Percentiles rank a stretch among this genome's conserved stretches.
These are phyloP conservation scores for Diarsia brunnea DNA, from an alignment of 2,888 invertebrate genomes.

Conservation along the genomic window DNA sequence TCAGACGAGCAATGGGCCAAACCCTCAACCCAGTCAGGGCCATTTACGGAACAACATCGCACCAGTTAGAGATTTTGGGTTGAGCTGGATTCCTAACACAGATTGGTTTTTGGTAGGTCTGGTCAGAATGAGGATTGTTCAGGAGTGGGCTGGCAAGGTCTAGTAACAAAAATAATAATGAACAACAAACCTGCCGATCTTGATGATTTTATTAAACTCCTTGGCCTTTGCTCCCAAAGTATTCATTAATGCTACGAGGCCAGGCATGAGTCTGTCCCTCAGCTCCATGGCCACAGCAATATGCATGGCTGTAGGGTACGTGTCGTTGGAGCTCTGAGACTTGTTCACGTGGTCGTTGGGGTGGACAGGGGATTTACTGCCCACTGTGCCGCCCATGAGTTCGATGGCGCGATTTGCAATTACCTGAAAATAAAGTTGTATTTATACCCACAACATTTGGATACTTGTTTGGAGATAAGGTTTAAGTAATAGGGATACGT, in stretches of 20 bases:
- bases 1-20: neutral
- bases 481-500: neutral
- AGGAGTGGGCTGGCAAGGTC: neutral
- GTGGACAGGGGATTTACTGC: slow-evolving; percentile 98
- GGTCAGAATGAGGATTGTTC: neutral
- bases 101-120: neutral
- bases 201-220: slow-evolving; percentile 97
- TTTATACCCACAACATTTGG: neutral
- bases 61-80: neutral
- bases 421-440: slow-evolving; percentile 86
- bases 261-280: slow-evolving; percentile 94
- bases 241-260: slow-evolving; percentile 93
- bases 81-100: neutral
- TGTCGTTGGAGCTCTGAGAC: slow-evolving; percentile 99
- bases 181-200: slow-evolving; percentile 95
- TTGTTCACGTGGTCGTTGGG: slow-evolving; percentile 99
- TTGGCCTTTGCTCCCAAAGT: slow-evolving; percentile 94
- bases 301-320: slow-evolving; percentile 99
- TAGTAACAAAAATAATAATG: neutral
- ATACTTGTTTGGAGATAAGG: neutral
- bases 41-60: neutral
- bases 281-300: slow-evolving; percentile 98
- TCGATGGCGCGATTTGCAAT: slow-evolving; percentile 98
- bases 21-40: neutral
- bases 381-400: slow-evolving; percentile 96